These are phyloP conservation scores for Lithophane semibrunnea DNA, from an alignment of 2,888 invertebrate genomes.

Conservation along the genomic window DNA sequence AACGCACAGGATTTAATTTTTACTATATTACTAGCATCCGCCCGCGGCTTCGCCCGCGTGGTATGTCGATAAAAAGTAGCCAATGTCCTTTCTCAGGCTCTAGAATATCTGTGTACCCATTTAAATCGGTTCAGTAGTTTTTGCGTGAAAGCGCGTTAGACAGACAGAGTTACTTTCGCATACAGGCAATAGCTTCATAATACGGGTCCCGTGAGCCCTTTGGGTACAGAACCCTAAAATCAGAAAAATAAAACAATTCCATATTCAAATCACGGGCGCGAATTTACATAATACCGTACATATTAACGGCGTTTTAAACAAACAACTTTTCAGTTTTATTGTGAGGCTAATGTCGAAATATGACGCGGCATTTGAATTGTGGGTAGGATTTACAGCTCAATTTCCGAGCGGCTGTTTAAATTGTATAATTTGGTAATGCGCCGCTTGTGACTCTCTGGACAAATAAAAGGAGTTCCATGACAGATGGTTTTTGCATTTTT, in stretches of 20 bases:
- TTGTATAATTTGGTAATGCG: slow-evolving; percentile 57
- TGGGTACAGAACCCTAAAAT: slow-evolving; percentile 22
- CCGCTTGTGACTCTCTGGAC: slow-evolving; percentile 29
- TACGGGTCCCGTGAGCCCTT: not conserved
- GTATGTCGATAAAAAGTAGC: too few species aligned
- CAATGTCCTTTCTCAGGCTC: too few species aligned
- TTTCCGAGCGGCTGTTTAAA: slow-evolving; percentile 39
- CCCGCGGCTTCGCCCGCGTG: too few species aligned
- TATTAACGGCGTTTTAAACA: slow-evolving; percentile 60
- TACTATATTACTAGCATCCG: too few species aligned
- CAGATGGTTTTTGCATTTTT: not conserved
- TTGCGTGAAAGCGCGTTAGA: too few species aligned
- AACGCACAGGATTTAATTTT: too few species aligned
- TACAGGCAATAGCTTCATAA: too few species aligned
- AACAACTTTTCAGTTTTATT: slow-evolving; percentile 64
- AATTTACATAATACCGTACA: slow-evolving; percentile 61
- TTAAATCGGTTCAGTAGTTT: too few species aligned
- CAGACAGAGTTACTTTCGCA: too few species aligned
- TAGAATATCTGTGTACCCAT: too few species aligned
- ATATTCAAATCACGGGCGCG: slow-evolving; percentile 61
- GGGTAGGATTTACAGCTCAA: slow-evolving; percentile 54
- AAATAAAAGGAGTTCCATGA: slow-evolving; percentile 23
- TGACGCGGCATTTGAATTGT: slow-evolving; percentile 42
- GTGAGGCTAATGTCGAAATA: slow-evolving; percentile 51
- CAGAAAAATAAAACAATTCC: slow-evolving; percentile 50